These are phyloP conservation scores for Momotus momota DNA, from an alignment of 2,797 vertebrate species.

Conservation along the genomic window DNA sequence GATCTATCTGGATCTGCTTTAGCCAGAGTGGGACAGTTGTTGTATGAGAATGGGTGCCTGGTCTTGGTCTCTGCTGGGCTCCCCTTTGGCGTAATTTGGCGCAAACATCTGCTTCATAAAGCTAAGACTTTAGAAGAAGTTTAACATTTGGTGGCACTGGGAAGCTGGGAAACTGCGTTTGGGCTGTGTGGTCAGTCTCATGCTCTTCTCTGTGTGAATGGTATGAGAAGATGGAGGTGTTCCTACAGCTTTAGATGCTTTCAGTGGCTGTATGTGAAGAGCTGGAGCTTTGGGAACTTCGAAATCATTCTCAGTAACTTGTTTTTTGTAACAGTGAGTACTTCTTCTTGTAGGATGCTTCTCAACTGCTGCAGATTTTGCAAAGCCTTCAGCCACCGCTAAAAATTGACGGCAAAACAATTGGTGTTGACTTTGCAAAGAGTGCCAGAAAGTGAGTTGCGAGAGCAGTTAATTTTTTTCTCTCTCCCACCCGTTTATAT, in stretches of 20 bases:
- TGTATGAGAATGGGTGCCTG: background rate
- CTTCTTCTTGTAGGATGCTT: conserved; percentile 88
- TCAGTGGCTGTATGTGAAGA: background rate
- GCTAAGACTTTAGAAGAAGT: background rate
- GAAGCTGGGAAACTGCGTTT: rapidly evolving
- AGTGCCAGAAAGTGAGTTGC: conserved; percentile 95
- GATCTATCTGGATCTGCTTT: background rate
- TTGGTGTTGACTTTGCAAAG: conserved; percentile 98
- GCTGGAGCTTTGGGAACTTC: background rate
- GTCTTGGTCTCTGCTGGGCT: background rate
- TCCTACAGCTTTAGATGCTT: background rate
- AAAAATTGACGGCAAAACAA: conserved; percentile 98
- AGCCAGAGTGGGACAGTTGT: background rate
- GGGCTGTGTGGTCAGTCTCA: background rate
- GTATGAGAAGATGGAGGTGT: background rate
- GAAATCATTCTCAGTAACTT: background rate
- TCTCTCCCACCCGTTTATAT: background rate
- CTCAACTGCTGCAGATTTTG: conserved; percentile 95
- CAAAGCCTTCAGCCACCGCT: conserved; percentile 95
- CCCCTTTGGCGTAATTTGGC: background rate
- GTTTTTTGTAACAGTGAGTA: background rate
- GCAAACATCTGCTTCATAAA: background rate
- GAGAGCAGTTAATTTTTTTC: background rate
- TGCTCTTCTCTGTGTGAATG: rapidly evolving
- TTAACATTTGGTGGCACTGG: background rate